Conservation (phyloP, 2,113 vertebrate genomes). For the Lagopus leucura region DNA sequence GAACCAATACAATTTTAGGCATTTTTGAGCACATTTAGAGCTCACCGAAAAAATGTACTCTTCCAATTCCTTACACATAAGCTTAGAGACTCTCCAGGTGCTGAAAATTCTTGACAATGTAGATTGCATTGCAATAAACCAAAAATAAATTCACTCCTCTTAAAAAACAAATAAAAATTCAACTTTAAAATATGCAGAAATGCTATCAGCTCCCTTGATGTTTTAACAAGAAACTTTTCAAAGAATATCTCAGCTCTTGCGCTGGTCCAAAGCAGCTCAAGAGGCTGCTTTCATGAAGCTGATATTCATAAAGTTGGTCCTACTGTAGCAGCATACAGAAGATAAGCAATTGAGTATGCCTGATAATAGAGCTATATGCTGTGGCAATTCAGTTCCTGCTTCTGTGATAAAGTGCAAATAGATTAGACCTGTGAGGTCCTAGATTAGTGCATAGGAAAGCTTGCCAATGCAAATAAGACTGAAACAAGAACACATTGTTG, state of each 20-base stretch:
- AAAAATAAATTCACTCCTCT: neutral
- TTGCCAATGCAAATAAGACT: conserved; percentile 79
- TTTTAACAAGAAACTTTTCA: conserved; percentile 68
- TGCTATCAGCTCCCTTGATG: conserved; percentile 52
- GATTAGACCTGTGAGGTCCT: conserved; percentile 74
- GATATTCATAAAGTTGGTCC: conserved; percentile 69
- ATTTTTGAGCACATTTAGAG: neutral
- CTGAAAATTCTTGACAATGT: neutral
- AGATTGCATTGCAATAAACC: neutral
- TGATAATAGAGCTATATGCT: conserved; percentile 62
- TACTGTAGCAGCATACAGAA: conserved; percentile 45
- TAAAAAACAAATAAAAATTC: neutral
- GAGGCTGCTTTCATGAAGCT: conserved; percentile 62
- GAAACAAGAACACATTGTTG: conserved; percentile 76
- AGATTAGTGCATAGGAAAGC: conserved; percentile 53
- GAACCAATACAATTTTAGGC: neutral
- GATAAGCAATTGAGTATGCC: conserved; percentile 69
- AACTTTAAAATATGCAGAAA: neutral
- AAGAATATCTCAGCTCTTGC: conserved; percentile 63
- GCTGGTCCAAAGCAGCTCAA: conserved; percentile 60
- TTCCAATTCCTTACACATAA: neutral
- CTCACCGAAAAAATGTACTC: neutral
- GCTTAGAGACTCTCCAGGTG: neutral
- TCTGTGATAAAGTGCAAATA: conserved; percentile 73
- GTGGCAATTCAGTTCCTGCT: conserved; percentile 66